These are phyloP conservation scores for Laticauda laticaudata DNA, from an alignment of 2,113 vertebrate genomes.

Conservation along the genomic window DNA sequence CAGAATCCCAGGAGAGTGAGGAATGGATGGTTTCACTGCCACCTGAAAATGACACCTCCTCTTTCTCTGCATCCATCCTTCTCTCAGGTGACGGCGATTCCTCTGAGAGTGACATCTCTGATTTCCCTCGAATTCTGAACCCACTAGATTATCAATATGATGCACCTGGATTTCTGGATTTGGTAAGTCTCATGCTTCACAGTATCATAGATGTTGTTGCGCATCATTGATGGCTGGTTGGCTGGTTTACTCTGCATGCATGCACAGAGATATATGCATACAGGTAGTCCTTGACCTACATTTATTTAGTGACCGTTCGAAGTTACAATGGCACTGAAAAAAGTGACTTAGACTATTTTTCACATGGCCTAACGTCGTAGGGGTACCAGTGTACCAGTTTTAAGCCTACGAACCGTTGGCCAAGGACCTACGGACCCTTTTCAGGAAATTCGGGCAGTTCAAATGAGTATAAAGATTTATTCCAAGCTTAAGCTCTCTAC, in stretches of 20 bases:
- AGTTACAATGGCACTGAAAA: background rate
- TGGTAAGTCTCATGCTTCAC: constrained; percentile 73
- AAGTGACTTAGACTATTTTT: background rate
- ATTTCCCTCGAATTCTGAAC: constrained; percentile 79
- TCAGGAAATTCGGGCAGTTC: too few species aligned
- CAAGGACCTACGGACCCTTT: too few species aligned
- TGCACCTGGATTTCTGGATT: constrained; percentile 79
- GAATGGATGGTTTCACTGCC: constrained; percentile 70
- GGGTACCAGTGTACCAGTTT: too few species aligned
- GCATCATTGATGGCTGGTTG: background rate
- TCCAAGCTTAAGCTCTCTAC: background rate
- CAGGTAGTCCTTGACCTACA: background rate
- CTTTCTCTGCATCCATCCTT: constrained; percentile 85
- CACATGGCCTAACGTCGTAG: too few species aligned
- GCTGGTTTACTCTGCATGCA: background rate
- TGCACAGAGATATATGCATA: background rate
- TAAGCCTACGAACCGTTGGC: too few species aligned
- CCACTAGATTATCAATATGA: constrained; percentile 89
- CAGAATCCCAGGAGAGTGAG: constrained; percentile 70
- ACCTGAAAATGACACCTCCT: constrained; percentile 79
- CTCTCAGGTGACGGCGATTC: constrained; percentile 92
- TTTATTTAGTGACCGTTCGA: background rate
- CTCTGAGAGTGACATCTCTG: constrained; percentile 75
- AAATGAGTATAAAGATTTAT: background rate
- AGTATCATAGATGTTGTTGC: background rate